These are phyloP conservation scores for Cyphomyrmex costatus DNA, from an alignment of 1,140 invertebrate genomes.

Conservation along the genomic window DNA sequence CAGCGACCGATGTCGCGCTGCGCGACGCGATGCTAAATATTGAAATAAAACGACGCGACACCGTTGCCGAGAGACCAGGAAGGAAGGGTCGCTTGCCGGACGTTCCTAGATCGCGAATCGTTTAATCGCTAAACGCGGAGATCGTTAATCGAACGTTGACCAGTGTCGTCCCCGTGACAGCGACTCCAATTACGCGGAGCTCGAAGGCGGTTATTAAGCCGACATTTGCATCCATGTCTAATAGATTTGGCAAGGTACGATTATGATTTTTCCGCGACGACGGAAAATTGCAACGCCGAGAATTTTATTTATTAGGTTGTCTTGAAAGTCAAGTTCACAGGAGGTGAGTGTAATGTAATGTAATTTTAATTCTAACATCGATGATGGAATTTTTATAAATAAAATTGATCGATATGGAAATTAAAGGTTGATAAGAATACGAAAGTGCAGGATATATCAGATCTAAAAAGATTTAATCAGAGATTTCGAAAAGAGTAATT, in stretches of 20 bases:
- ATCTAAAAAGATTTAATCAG: not conserved
- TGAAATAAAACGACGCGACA: constrained; percentile 63
- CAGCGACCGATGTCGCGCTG: constrained; percentile 36
- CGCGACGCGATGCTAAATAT: constrained; percentile 64
- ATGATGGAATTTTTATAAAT: constrained; percentile 8
- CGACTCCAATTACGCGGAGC: constrained; percentile 30
- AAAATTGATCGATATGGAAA: constrained; percentile 12
- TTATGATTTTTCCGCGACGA: constrained; percentile 15
- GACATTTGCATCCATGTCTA: constrained; percentile 36
- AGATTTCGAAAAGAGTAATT: not conserved
- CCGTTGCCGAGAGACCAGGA: not conserved
- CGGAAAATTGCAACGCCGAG: constrained; percentile 10
- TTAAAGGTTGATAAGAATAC: not conserved
- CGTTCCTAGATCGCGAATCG: constrained; percentile 32
- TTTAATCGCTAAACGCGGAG: constrained; percentile 25
- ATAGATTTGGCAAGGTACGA: constrained; percentile 19
- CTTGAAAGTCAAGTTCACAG: constrained; percentile 2
- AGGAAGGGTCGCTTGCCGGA: not conserved
- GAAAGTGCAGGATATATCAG: not conserved
- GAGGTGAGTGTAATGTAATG: not conserved
- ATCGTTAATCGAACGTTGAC: constrained; percentile 57
- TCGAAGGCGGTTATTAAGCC: constrained; percentile 34
- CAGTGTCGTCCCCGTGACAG: constrained; percentile 11
- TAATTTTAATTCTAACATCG: not conserved
- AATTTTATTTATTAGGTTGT: constrained; percentile 20